Evolutionary conservation across 2,888 invertebrate species (phyloP).

Genomic region (Platycheirus rosarum): DNA sequence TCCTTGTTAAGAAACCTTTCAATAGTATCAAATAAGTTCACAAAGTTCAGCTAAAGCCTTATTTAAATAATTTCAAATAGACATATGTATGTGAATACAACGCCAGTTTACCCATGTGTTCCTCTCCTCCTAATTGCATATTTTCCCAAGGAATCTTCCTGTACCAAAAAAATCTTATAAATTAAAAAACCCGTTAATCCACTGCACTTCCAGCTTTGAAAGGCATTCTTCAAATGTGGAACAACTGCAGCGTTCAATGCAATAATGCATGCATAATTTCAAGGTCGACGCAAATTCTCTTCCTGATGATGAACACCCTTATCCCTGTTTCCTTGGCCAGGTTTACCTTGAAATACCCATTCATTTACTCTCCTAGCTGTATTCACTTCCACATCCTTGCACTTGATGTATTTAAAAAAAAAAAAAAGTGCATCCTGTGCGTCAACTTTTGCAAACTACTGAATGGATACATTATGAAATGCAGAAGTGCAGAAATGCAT

Average conservation of each 20-base stretch:
- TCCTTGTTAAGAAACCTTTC: too few species aligned
- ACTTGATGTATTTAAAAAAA: conserved; percentile 5
- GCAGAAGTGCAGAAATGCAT: conserved; percentile 36
- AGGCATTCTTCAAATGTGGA: not conserved
- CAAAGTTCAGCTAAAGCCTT: too few species aligned
- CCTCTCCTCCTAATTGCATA: not conserved
- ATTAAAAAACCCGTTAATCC: not conserved
- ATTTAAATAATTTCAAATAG: not conserved
- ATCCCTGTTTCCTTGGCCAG: conserved; percentile 1
- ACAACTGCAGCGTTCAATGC: not conserved
- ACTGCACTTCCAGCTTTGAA: conserved; percentile 3
- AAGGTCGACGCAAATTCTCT: conserved; percentile 22
- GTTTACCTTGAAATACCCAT: conserved; percentile 22
- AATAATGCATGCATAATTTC: conserved; percentile 16
- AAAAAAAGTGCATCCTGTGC: conserved; percentile 32
- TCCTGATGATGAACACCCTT: conserved; percentile 12
- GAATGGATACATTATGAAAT: conserved; percentile 23
- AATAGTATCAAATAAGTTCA: too few species aligned
- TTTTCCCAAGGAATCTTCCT: conserved; percentile 24
- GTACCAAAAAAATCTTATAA: not conserved
- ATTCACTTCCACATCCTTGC: conserved; percentile 55
- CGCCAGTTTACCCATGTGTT: too few species aligned
- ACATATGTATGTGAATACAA: too few species aligned
- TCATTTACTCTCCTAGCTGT: not conserved
- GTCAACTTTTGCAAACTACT: conserved; percentile 5